These are phyloP conservation scores for Drosophila cognata DNA, from an alignment of 2,888 invertebrate species.

Conservation along the genomic window DNA sequence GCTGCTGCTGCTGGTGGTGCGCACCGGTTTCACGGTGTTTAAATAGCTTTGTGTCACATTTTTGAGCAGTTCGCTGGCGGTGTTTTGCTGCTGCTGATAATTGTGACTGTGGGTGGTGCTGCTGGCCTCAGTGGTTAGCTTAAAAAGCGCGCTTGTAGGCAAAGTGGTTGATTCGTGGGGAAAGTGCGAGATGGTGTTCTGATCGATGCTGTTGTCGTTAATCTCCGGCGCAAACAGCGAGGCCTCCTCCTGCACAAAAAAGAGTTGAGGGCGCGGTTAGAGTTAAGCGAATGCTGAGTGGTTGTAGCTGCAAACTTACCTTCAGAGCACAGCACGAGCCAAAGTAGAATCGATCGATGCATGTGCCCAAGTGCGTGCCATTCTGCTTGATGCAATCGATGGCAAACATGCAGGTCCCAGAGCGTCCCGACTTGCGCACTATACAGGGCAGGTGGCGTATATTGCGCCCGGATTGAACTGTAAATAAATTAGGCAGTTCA, in stretches of 20 bases:
- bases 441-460: conserved; percentile 95
- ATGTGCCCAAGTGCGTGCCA: conserved; percentile 95
- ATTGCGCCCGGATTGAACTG: conserved; percentile 92
- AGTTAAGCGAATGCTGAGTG: not conserved
- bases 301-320: conserved; percentile 62
- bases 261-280: not conserved
- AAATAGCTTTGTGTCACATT: conserved; percentile 78
- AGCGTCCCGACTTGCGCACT: conserved; percentile 91
- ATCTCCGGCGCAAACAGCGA: conserved; percentile 83
- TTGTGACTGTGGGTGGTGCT: conserved; percentile 26
- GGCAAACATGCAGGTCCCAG: conserved; percentile 97
- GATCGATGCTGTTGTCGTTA: conserved; percentile 85
- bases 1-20: conserved; percentile 41
- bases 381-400: conserved; percentile 96
- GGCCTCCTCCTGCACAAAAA: conserved; percentile 58
- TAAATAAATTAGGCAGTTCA: conserved; percentile 55
- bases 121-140: conserved; percentile 76
- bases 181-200: conserved; percentile 85
- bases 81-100: conserved; percentile 40
- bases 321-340: conserved; percentile 95
- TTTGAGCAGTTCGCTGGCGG: conserved; percentile 66
- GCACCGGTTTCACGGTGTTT: conserved; percentile 61
- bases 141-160: conserved; percentile 81
- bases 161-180: conserved; percentile 83
- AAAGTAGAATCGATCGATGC: conserved; percentile 96